phyloP scores from a whole-genome alignment of 1,140 invertebrate genomes.

The Brachionus paranguensis region DNA sequence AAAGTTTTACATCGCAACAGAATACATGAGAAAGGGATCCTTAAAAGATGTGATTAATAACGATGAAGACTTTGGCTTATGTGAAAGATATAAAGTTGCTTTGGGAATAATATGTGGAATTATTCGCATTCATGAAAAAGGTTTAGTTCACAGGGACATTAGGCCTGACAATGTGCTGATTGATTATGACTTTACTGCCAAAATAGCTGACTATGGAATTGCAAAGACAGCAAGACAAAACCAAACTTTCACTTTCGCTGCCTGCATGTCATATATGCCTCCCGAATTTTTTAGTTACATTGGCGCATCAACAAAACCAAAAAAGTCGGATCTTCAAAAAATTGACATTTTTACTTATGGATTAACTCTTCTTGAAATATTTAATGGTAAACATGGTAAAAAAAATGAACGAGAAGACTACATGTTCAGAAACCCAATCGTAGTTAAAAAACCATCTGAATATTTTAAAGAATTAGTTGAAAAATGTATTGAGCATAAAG shows the following conservation, averaged over 20 bases:
- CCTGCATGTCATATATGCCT: background rate
- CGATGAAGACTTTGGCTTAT: background rate
- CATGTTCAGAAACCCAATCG: too few relatives aligned
- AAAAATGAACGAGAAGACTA: too few relatives aligned
- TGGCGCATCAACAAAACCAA: background rate
- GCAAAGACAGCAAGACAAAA: background rate
- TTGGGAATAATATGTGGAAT: background rate
- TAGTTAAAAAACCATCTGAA: too few relatives aligned
- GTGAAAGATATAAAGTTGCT: background rate
- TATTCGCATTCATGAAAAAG: background rate
- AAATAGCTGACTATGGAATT: constrained; percentile 6
- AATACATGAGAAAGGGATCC: background rate
- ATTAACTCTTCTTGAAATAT: background rate
- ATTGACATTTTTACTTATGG: background rate
- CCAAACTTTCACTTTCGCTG: background rate
- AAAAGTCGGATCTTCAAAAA: background rate
- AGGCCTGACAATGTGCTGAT: background rate
- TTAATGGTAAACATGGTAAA: background rate
- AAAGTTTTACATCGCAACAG: background rate
- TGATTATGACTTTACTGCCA: background rate
- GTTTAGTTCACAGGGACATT: background rate
- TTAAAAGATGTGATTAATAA: background rate
- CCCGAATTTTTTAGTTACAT: background rate
- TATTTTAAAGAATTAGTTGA: too few relatives aligned
- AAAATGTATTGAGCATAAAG: too few relatives aligned